Evolutionary conservation across 2,797 vertebrate genomes (phyloP).

Genomic region (Australoheros facetus): DNA sequence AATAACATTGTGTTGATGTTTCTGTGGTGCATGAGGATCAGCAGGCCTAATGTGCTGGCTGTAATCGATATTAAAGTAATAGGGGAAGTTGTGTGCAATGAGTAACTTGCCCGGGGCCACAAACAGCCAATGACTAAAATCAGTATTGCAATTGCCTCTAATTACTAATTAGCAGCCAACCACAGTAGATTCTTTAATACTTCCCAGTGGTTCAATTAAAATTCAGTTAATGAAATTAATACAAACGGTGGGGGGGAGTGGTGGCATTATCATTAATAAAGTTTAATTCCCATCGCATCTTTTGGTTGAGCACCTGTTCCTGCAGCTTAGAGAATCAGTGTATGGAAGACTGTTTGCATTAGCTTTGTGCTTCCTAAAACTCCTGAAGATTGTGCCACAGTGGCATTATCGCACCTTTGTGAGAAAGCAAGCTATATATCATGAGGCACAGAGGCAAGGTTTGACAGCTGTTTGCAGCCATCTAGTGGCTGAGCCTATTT

Average conservation of each 20-base stretch:
- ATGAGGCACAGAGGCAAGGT: not conserved
- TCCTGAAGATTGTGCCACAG: conserved; percentile 26
- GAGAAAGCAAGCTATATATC: conserved; percentile 18
- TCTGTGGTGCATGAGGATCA: conserved; percentile 35
- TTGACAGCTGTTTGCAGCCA: conserved; percentile 55
- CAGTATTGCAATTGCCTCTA: conserved; percentile 59
- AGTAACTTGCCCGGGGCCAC: conserved; percentile 56
- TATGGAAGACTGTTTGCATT: conserved; percentile 3
- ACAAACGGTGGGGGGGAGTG: not conserved
- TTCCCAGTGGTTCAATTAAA: conserved; percentile 61
- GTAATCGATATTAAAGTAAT: conserved; percentile 70
- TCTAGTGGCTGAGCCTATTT: conserved; percentile 53
- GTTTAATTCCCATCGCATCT: conserved; percentile 45
- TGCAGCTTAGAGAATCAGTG: conserved; percentile 14
- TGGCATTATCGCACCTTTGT: conserved; percentile 28
- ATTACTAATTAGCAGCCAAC: conserved; percentile 69
- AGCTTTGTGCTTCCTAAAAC: conserved; percentile 30
- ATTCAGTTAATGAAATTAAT: conserved; percentile 56
- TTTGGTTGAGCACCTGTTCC: conserved; percentile 25
- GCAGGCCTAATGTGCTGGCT: conserved; percentile 28
- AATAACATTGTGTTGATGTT: conserved; percentile 26
- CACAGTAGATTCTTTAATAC: conserved; percentile 52
- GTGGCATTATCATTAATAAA: conserved; percentile 29
- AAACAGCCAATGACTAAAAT: conserved; percentile 64
- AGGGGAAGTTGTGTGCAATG: conserved; percentile 53